Evolutionary conservation across 2,888 invertebrate genomes (phyloP), one percentile per base, ranked within the genome.

Genomic region (Eupsilia transversa): DNA sequence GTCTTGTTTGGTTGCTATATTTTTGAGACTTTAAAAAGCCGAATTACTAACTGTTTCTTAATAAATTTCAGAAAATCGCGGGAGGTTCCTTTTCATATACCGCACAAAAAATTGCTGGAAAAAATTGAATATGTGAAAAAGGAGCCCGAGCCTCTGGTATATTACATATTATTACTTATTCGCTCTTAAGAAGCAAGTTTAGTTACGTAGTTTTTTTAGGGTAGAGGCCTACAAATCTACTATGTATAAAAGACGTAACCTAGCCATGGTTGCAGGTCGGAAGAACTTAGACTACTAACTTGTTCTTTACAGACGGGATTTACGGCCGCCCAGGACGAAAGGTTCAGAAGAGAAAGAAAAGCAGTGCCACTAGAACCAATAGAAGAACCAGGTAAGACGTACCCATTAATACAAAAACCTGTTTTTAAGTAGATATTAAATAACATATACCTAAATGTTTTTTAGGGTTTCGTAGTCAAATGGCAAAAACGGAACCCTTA

Each of bases 31-130:
- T 46, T 38, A 1, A 33, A 52, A 41, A 17, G 4, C 7, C 23
- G n/a, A 43, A 63, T 64, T 33, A 30, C n/a, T 46, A 41, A 54
- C 10, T 46, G 1, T 35, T 27, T 46, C 23, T 9, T 54, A 49
- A 27, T 41, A 30, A 23, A 68, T 87, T 91, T 49, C 89, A 96
- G 96, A 77, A 94, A 92, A 85, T 83, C 93, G 2, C 89, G 92
- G 9, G 94, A 95, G 65, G 93, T 97, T 64, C 97, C 97, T 10
- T 97, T 97, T 86, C 97, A 97, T 87, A 91, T 97, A 74, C 97
- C 97, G 0, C 97, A 97, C 86, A 97, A 96, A 86, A 97, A 97
- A 85, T 90, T 97, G 38, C 89, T 97, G 78, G 97, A 97, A 83
- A 97, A 97, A 91, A 97, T 97, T 74, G 97, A 97, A 90, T 96